A percentile compares a stretch with the other conserved stretches of the same genome.
Evolutionary conservation across 2,113 vertebrate species (phyloP).

Genomic region (Cariama cristata): DNA sequence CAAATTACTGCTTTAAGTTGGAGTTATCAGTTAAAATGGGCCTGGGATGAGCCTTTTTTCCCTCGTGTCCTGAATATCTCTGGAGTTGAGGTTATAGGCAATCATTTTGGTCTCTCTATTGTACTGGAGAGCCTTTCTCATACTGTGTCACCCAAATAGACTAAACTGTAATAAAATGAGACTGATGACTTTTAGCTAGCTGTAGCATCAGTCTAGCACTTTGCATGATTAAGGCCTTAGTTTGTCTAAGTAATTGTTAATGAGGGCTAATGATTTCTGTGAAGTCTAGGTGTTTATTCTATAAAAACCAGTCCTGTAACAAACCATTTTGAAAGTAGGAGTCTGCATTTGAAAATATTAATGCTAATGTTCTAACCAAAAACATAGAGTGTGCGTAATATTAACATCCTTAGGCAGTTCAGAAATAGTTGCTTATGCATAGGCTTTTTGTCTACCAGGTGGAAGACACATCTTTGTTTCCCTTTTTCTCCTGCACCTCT

Average conservation of each 20-base stretch:
- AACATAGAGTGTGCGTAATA: not conserved
- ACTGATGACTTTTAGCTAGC: not conserved
- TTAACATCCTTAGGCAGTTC: not conserved
- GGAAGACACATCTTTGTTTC: not conserved
- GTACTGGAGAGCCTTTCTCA: not conserved
- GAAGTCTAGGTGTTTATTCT: not conserved
- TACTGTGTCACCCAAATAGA: not conserved
- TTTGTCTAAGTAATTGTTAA: not conserved
- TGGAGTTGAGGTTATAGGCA: not conserved
- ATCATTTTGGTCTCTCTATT: not conserved
- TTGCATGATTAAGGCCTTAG: not conserved
- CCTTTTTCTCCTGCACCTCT: not conserved
- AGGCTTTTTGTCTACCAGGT: not conserved
- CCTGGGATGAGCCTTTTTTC: not conserved
- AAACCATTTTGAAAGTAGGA: not conserved
- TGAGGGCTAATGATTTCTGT: not conserved
- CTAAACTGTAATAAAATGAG: not conserved
- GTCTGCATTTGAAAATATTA: not conserved
- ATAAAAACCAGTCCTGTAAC: not conserved
- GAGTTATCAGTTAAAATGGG: not conserved
- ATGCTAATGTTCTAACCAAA: not conserved
- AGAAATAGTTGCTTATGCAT: not conserved
- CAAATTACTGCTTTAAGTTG: not conserved
- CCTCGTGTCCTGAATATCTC: not conserved
- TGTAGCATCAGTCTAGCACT: not conserved